These are phyloP conservation scores for Eupithecia pulchellata DNA, from an alignment of 2,888 invertebrate genomes.

Conservation along the genomic window DNA sequence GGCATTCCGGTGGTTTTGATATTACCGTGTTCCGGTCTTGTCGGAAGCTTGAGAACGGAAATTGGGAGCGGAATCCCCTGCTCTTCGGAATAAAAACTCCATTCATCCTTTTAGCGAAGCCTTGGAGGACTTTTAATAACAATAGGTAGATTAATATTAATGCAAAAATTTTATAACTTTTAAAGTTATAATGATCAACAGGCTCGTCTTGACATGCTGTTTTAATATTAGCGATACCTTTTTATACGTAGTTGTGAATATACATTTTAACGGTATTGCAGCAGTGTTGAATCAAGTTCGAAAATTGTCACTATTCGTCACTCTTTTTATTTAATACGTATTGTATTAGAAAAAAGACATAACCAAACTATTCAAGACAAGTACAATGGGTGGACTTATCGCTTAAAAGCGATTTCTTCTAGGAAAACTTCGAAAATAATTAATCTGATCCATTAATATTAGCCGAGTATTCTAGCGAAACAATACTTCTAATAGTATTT, in stretches of 20 bases:
- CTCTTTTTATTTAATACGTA: too few species aligned
- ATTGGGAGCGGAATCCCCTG: constrained; percentile 30
- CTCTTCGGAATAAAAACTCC: constrained; percentile 22
- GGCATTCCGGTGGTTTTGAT: background rate
- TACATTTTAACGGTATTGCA: background rate
- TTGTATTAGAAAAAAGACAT: too few species aligned
- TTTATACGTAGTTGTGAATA: too few species aligned
- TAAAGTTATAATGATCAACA: background rate
- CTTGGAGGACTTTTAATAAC: background rate
- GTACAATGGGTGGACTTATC: too few species aligned
- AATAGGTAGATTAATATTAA: background rate
- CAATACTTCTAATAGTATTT: too few species aligned
- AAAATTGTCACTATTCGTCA: background rate
- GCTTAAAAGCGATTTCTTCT: too few species aligned
- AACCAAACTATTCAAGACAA: too few species aligned
- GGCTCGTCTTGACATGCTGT: background rate
- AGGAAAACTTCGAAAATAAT: too few species aligned
- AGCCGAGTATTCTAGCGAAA: too few species aligned
- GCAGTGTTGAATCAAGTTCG: background rate
- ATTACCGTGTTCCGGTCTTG: constrained; percentile 9
- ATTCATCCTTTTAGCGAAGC: constrained; percentile 5
- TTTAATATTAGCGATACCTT: background rate
- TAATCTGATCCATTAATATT: too few species aligned
- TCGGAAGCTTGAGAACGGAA: constrained; percentile 31
- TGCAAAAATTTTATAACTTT: background rate